These are phyloP conservation scores for Leucophenga maculata DNA, from an alignment of 2,888 invertebrate species.

Conservation along the genomic window DNA sequence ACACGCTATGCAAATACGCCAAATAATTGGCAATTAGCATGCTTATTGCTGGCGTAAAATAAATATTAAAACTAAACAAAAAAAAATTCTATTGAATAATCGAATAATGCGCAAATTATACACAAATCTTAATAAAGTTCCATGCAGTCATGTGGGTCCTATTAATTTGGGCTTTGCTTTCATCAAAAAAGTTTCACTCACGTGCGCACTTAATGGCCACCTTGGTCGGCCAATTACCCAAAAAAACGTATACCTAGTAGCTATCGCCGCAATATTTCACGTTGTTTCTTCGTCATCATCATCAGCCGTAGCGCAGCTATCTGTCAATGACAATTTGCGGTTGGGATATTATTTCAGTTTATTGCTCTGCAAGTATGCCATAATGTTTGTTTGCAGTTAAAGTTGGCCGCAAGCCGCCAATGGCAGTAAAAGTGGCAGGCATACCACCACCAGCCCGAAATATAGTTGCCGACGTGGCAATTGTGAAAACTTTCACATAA, in stretches of 20 bases:
- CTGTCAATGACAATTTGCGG: constrained; percentile 23
- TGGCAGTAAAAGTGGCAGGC: no score
- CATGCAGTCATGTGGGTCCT: background rate
- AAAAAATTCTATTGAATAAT: no score
- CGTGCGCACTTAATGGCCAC: constrained; percentile 12
- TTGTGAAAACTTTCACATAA: constrained; percentile 1
- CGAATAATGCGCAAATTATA: background rate
- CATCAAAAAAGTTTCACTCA: background rate
- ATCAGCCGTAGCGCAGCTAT: background rate
- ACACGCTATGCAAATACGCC: constrained; percentile 3
- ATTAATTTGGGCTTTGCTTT: background rate
- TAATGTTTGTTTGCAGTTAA: constrained; percentile 19
- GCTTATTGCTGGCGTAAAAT: background rate
- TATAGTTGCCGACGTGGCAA: background rate
- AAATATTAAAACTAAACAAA: background rate
- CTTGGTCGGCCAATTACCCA: constrained; percentile 2
- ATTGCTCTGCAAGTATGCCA: constrained; percentile 14
- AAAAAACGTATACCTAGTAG: no score
- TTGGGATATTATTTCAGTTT: constrained; percentile 20
- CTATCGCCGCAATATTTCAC: no score
- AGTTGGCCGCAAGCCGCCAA: background rate
- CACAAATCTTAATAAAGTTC: background rate
- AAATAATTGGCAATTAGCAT: constrained; percentile 20
- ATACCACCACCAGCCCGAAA: background rate
- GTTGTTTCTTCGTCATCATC: no score